phyloP scores from a whole-genome alignment of 1,140 invertebrate species.

The Marisa cornuarietis region DNA sequence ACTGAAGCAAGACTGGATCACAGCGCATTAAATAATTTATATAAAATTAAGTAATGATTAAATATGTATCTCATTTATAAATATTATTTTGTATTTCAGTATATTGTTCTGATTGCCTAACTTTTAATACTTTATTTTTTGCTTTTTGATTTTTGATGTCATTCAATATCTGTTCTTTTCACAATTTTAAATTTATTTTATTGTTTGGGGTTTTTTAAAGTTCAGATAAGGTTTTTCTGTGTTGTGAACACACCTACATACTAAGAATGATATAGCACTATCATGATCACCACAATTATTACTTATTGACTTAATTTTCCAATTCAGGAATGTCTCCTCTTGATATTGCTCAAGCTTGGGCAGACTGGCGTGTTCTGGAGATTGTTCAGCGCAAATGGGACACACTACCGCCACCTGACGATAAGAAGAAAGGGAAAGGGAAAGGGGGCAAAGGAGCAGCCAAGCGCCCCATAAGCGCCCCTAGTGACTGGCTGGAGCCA shows the following conservation, averaged over 20 bases:
- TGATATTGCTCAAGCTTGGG: conserved; percentile 61
- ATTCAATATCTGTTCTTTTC: not conserved
- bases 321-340: conserved; percentile 58
- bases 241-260: too few relatives aligned
- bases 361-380: conserved; percentile 60
- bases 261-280: too few relatives aligned
- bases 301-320: not conserved
- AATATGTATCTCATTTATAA: too few relatives aligned
- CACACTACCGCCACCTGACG: conserved; percentile 51
- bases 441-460: conserved; percentile 38
- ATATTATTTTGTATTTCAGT: too few relatives aligned
- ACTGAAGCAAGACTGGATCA: too few relatives aligned
- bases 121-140: too few relatives aligned
- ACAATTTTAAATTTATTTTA: not conserved
- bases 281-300: too few relatives aligned
- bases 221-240: not conserved
- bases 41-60: too few relatives aligned
- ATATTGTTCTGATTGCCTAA: too few relatives aligned
- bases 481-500: conserved; percentile 14
- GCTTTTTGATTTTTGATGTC: too few relatives aligned
- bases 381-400: conserved; percentile 63
- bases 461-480: conserved; percentile 44
- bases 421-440: conserved; percentile 50
- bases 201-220: not conserved
- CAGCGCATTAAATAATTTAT: too few relatives aligned